These are phyloP conservation scores for Baccha elongata DNA, from an alignment of 2,888 invertebrate genomes.

Conservation along the genomic window DNA sequence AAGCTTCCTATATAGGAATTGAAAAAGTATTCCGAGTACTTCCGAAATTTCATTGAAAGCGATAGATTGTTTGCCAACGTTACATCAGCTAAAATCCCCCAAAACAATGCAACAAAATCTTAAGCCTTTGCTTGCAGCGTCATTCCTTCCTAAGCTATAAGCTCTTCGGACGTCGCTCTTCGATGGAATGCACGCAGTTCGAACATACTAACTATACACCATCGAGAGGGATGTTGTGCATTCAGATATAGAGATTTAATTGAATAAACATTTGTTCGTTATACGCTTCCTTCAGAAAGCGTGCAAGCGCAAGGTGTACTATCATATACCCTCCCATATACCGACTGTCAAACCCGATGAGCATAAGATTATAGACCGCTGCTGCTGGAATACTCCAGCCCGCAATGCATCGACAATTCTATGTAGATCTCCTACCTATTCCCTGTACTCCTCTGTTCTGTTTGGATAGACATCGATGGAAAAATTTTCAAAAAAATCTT, in stretches of 20 bases:
- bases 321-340: not conserved
- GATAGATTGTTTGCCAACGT: not conserved
- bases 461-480: slow-evolving; percentile 29
- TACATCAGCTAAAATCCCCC: not conserved
- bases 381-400: slow-evolving; percentile 8
- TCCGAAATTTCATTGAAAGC: not conserved
- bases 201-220: not conserved
- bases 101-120: not conserved
- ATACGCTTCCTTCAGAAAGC: not conserved
- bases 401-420: slow-evolving; percentile 19
- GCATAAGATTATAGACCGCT: slow-evolving; percentile 14
- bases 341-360: slow-evolving; percentile 24
- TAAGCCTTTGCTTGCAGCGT: slow-evolving; percentile 2
- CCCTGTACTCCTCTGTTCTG: not conserved
- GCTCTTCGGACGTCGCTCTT: slow-evolving; percentile 8
- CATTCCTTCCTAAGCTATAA: slow-evolving; percentile 2
- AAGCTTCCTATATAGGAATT: not conserved
- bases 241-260: slow-evolving; percentile 50
- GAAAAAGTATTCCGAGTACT: not conserved
- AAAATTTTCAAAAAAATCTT: slow-evolving; percentile 39
- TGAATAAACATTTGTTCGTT: slow-evolving; percentile 48
- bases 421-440: slow-evolving; percentile 9
- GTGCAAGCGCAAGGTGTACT: slow-evolving; percentile 1
- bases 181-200: slow-evolving; percentile 38
- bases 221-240: slow-evolving; percentile 27